A percentile compares a stretch with the other conserved stretches of the same genome.
phyloP scores from a whole-genome alignment of 2,797 vertebrate genomes.

The Amblyraja radiata region DNA sequence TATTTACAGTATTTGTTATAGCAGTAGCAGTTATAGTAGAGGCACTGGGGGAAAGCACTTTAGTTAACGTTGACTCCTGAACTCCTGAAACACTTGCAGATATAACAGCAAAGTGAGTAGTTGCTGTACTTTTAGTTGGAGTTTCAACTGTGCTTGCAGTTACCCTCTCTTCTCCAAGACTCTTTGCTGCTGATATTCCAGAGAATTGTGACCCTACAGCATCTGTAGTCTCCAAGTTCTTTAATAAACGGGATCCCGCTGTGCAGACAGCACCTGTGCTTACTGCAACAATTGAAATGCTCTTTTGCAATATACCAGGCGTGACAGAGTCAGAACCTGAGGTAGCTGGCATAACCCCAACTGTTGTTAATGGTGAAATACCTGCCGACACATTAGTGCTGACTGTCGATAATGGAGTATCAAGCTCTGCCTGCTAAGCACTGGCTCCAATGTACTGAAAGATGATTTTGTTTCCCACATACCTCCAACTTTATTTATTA shows the following conservation, averaged over 20 bases:
- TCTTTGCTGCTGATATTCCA: background rate
- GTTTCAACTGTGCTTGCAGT: background rate
- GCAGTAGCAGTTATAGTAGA: slow-evolving; percentile 47
- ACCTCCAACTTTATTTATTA: slow-evolving; percentile 64
- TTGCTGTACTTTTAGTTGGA: slow-evolving; percentile 11
- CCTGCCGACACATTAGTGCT: slow-evolving; percentile 46
- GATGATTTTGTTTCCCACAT: slow-evolving; percentile 59
- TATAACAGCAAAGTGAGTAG: slow-evolving; percentile 1
- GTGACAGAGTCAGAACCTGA: slow-evolving; percentile 39
- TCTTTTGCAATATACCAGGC: slow-evolving; percentile 51
- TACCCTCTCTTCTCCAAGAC: slow-evolving; percentile 1
- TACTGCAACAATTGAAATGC: slow-evolving; percentile 47
- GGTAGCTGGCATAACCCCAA: background rate
- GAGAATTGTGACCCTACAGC: background rate
- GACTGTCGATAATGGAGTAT: slow-evolving; percentile 49
- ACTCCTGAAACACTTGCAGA: slow-evolving; percentile 21
- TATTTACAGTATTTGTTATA: slow-evolving; percentile 48
- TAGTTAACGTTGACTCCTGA: background rate
- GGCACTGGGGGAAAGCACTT: slow-evolving; percentile 38
- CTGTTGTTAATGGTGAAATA: slow-evolving; percentile 45
- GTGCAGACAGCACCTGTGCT: slow-evolving; percentile 46
- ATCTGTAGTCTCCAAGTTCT: background rate
- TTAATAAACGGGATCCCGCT: slow-evolving; percentile 39
- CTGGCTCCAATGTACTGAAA: slow-evolving; percentile 51
- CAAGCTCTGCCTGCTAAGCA: slow-evolving; percentile 54